Evolutionary conservation across 2,113 vertebrate genomes (phyloP).

Genomic region (Hemicordylus capensis): DNA sequence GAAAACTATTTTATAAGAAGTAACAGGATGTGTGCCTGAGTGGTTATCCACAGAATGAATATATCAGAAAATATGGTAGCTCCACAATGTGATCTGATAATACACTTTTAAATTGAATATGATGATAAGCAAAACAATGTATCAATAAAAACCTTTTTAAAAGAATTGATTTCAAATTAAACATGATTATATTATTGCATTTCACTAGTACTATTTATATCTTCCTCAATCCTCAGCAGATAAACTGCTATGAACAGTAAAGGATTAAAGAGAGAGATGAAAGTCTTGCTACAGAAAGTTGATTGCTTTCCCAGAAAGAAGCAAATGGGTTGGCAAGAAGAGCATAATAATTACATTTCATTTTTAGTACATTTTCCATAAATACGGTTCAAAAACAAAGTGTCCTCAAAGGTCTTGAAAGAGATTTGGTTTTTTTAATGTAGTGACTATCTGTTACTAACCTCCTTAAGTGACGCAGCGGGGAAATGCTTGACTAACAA

Average conservation of each 20-base stretch:
- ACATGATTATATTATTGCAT: neutral
- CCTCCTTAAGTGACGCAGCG: too few species aligned
- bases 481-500: too few species aligned
- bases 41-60: neutral
- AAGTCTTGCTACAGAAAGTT: neutral
- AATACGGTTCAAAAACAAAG: neutral
- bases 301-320: slow-evolving; percentile 7
- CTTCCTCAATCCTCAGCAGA: neutral
- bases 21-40: neutral
- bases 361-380: neutral
- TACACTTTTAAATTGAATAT: neutral
- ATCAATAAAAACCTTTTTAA: neutral
- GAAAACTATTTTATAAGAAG: neutral
- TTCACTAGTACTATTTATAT: slow-evolving; percentile 6
- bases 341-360: slow-evolving; percentile 10
- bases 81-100: neutral
- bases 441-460: too few species aligned
- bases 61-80: neutral
- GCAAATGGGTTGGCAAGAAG: neutral
- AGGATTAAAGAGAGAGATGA: neutral
- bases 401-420: neutral
- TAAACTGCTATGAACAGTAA: slow-evolving; percentile 9
- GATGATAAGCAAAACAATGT: neutral
- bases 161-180: neutral
- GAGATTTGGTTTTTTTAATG: too few species aligned